Base-by-base conservation (phyloP, 1,140 invertebrate genomes). In the Apis laboriosa region DNA sequence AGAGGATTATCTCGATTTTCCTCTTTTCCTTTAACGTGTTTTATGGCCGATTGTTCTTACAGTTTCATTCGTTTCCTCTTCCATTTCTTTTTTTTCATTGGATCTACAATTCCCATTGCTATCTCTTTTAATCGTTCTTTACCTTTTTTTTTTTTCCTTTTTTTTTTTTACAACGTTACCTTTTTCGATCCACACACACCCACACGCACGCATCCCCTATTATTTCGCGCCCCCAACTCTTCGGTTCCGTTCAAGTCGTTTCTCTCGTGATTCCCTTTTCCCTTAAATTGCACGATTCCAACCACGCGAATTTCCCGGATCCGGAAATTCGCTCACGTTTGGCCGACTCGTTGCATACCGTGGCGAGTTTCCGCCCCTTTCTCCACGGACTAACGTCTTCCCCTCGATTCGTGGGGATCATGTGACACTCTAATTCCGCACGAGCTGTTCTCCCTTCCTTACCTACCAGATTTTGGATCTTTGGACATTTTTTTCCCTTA, bases 291-390 rank as follows among this genome's bases (percentile, higher is more conserved):
- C 43, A 17, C 53, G 63, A 75, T 51, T 51, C 71, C 17, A 79
- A 58, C 73, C 73, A 51, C 73, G 73, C 71, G 55, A 55, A 73
- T 85, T 84, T 80, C 17, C 76, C 51, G 34, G 34, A 74, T 74
- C 63, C 56, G 68, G 60, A 77, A 85, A 77, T 84, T 83, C 61
- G 64, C 58, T 77, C 63, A 61, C 70, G 75, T 72, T 66, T 67
- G 28, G 24, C 17, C 34, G 34, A 67, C 28, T 28, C 75, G 63
- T 12, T 66, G 75, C 63, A 55, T 67, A 67, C 63, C 51, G 28
- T n/a, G 63, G 51, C 51, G 19, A 8, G 13, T 11, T 17, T 34
- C 21, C 12, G 13, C 2, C 43, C 53, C 55, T 34, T n/a, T 17
- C 43, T 3, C 21, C 9, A 7, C 3, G 28, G 8, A 43, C 12